Evolutionary conservation across 2,797 vertebrate genomes (phyloP), one percentile per base, ranked within the genome.

Genomic region (Hemitrygon akajei): DNA sequence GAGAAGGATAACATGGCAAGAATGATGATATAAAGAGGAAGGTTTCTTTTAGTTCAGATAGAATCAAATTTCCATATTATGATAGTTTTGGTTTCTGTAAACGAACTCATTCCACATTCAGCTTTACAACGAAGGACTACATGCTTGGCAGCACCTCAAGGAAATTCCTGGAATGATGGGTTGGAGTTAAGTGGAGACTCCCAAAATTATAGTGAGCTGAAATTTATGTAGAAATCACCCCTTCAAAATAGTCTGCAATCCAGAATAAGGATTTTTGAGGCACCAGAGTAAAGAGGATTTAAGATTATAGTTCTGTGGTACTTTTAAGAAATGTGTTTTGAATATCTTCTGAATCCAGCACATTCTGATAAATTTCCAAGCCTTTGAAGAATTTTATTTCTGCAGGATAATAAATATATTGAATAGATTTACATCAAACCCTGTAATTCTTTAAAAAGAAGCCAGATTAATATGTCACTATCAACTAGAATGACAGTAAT

Each of bases 401-500:
- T 69, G 18, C 86, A 37, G 86, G 86, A 37, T 89, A 89, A 20
- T 89, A 30, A 60, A n/a, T 37, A 20, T 20, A 69, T 37, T 37
- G n/a, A 89, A 89, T 37, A 69, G 86, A 89, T 69, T 69, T 89
- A 66, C 63, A 66, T 89, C 86, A 66, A 89, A 69, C 18, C 63
- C 63, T 34, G 60, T 84, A 58, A 84, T 11, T 60, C 81, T 5
- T 84, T 69, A 20, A 87, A 89, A 37, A 89, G 22, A 89, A 69
- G 63, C 86, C 0, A 22, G 86, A 69, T 89, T 89, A 69, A 89
- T 89, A 25, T 69, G n/a, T 69, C n/a, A 63, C 37, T 89, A 37
- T 37, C 60, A 89, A 89, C 86, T 37, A 69, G n/a, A 63, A 34
- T 89, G 86, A 89, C 86, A 87, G 84, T 69, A 89, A 89, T 89